Evolutionary conservation across 2,888 invertebrate species (phyloP).

Genomic region (Nezara viridula): DNA sequence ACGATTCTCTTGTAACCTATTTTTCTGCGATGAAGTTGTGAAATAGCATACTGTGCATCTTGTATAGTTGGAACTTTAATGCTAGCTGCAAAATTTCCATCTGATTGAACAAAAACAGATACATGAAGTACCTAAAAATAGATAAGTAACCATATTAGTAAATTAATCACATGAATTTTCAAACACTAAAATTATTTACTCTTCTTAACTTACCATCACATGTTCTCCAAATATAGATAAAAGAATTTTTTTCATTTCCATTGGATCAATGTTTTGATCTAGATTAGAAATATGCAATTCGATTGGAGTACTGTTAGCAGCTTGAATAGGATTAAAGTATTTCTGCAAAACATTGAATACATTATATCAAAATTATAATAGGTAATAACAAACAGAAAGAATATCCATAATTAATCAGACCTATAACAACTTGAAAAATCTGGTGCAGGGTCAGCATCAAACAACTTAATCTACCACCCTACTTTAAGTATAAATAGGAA

Average conservation of each 20-base stretch:
- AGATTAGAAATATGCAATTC: constrained; percentile 79
- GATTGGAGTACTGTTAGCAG: constrained; percentile 67
- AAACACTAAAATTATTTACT: not conserved
- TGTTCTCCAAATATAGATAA: constrained; percentile 75
- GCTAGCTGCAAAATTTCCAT: constrained; percentile 79
- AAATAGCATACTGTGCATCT: constrained; percentile 79
- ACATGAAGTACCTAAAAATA: constrained; percentile 74
- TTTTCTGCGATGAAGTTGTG: constrained; percentile 85
- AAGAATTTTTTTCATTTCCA: constrained; percentile 77
- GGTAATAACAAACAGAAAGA: not conserved
- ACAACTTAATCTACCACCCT: too few relatives aligned
- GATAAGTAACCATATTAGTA: constrained; percentile 56
- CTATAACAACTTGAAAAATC: too few relatives aligned
- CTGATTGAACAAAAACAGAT: constrained; percentile 76
- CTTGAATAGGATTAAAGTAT: constrained; percentile 61
- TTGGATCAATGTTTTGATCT: constrained; percentile 78
- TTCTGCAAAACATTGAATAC: constrained; percentile 53
- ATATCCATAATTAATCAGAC: not conserved
- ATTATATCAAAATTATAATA: not conserved
- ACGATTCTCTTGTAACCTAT: constrained; percentile 85
- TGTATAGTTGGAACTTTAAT: constrained; percentile 80
- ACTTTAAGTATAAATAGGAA: too few relatives aligned
- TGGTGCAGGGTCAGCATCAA: too few relatives aligned
- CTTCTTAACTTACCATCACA: constrained; percentile 64
- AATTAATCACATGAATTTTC: not conserved